Percentiles rank a stretch among this genome's conserved stretches.
phyloP scores from a whole-genome alignment of 2,888 invertebrate genomes.

The Macaria liturata region DNA sequence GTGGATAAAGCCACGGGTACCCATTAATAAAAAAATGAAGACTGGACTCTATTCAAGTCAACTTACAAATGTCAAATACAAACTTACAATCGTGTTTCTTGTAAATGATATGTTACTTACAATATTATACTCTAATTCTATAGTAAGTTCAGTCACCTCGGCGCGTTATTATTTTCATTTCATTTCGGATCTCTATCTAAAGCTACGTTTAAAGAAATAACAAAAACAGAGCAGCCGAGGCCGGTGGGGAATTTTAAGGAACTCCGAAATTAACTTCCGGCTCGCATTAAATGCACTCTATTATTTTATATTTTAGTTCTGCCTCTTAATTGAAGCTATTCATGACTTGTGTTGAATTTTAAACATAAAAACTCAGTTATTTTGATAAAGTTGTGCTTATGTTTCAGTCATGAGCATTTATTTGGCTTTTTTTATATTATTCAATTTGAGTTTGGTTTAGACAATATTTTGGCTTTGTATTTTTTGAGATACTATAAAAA shows the following conservation, averaged over 20 bases:
- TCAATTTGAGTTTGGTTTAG: no score
- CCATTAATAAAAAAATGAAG: no score
- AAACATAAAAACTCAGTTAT: not conserved
- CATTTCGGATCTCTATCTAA: not conserved
- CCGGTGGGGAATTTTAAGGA: constrained; percentile 16
- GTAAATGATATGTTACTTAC: no score
- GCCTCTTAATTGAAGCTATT: constrained; percentile 7
- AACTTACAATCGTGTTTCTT: no score
- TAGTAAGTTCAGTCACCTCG: no score
- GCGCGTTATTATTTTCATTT: constrained; percentile 9
- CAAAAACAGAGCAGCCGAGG: constrained; percentile 9
- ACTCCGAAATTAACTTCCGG: constrained; percentile 16
- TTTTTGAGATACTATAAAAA: no score
- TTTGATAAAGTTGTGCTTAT: not conserved
- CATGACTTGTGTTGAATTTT: constrained; percentile 4
- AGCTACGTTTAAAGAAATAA: constrained; percentile 8
- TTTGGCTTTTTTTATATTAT: not conserved
- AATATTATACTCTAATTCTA: no score
- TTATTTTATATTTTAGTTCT: constrained; percentile 16
- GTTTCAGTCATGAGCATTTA: not conserved
- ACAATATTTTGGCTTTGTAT: no score
- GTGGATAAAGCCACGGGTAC: no score
- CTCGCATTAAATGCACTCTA: constrained; percentile 5
- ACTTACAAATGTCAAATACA: no score
- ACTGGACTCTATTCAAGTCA: no score